Evolutionary conservation across 2,797 vertebrate species (phyloP), one percentile per base, ranked within the genome.

Genomic region (Onychomys leucogaster): DNA sequence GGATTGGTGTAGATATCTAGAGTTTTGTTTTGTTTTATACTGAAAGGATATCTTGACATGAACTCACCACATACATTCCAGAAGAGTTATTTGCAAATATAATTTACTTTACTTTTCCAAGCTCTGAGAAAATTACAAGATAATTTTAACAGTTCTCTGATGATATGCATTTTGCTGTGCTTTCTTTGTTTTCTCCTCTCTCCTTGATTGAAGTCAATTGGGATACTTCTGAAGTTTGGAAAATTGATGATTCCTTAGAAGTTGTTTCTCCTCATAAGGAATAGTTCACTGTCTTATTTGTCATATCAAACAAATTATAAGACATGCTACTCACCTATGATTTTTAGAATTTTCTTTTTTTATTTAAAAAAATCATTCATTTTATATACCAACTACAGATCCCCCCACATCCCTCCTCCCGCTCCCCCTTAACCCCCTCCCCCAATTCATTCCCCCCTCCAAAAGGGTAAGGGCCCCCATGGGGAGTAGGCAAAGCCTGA

Each of bases 11-110:
- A 67, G 5, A 78, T 11, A 78, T 27, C 29, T 27, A 80, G 46
- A 16, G 13, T 63, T 94, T 94, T 43, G 21, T n/a, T 59, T 81
- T 1, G 41, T 76, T 46, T n/a, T 6, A 75, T 49, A 75, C 63
- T 27, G 65, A 69, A 77, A 94, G 71, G 75, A 41, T 86, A 67
- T 67, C 23, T 73, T 73, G 29, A 34, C 23, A 13, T 77, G 21
- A 92, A 34, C 49, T 81, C 4, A 61, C 57, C 59, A 9, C 25
- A 11, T 73, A 67, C 78, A 86, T 25, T 86, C 43, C 49, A 16
- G 57, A 46, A 23, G 41, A 78, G 17, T 78, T 59, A 84, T 75
- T 80, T 92, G 65, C n/a, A 90, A 78, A 96, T n/a, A n/a, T 71
- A 81, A 57, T 34, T 27, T 91, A 46, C n/a, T 76, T 6, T 14